Percentiles rank a stretch among this genome's conserved stretches.
Evolutionary conservation across 2,113 vertebrate genomes (phyloP).

Genomic region (Oncorhynchus kisutch): DNA sequence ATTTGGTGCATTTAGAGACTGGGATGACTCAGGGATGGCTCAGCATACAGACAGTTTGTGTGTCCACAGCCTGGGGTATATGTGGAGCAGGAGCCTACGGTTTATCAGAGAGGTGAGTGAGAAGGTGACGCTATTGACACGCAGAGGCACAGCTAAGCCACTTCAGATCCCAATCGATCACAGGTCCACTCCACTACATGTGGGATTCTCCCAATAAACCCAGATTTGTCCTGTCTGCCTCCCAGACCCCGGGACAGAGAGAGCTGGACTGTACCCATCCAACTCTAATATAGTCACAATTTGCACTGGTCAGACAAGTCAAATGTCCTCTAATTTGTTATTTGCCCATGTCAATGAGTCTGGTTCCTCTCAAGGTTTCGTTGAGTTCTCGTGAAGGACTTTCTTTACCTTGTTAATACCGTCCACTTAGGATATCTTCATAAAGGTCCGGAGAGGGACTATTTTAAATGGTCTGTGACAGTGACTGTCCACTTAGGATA

Average conservation of each 20-base stretch:
- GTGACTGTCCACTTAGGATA: slow-evolving; percentile 35
- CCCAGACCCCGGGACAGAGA: slow-evolving; percentile 2
- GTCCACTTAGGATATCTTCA: slow-evolving; percentile 37
- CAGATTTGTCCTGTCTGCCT: slow-evolving; percentile 22
- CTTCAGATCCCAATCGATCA: slow-evolving; percentile 65
- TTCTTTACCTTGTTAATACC: slow-evolving; percentile 19
- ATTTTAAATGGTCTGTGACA: slow-evolving; percentile 45
- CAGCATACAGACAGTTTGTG: not conserved
- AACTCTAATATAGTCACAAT: not conserved
- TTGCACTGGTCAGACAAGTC: not conserved
- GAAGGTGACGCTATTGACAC: slow-evolving; percentile 64
- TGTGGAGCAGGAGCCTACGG: slow-evolving; percentile 9
- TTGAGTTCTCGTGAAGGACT: slow-evolving; percentile 36
- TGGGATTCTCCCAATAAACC: slow-evolving; percentile 25
- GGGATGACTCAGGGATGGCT: not conserved
- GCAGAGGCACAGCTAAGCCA: slow-evolving; percentile 61
- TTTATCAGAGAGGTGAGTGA: slow-evolving; percentile 50
- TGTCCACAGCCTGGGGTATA: slow-evolving; percentile 8
- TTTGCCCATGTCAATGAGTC: slow-evolving; percentile 29
- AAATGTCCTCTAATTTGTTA: not conserved
- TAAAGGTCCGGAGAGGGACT: slow-evolving; percentile 40
- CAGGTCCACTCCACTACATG: slow-evolving; percentile 54
- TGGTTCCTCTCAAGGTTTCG: slow-evolving; percentile 43
- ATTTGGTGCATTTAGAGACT: not conserved
- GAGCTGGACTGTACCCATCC: slow-evolving; percentile 6